Base-by-base conservation (phyloP, 2,888 invertebrate genomes). In the Polydrusus tereticollis region DNA sequence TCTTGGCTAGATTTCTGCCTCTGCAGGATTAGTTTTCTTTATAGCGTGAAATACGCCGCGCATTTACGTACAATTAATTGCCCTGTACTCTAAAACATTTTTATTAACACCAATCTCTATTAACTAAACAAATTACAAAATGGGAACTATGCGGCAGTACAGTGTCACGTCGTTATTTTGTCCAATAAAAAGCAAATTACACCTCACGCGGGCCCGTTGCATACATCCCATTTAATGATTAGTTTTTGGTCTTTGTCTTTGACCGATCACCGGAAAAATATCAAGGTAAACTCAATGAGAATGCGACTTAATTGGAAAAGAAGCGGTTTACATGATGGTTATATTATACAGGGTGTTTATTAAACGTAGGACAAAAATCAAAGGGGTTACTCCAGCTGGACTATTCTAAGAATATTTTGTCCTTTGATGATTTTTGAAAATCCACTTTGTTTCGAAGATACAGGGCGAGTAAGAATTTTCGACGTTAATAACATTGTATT, bases 241-340 rank as follows among this genome's bases (percentile, higher is more conserved):
- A 62, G 10, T 10, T 29, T 52, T 18, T 6, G 33, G 16, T 55
- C 62, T 65, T 72, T 72, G 72, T 72, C 21, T 55, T 23, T 72
- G 67, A 12, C 57, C 50, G 62, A 72, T 72, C 57, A 63, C 45
- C 63, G 72, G 55, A 38, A 67, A 63, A 72, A 45, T 43, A 50
- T 67, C 72, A 63, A 68, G 67, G 72, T 57, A 21, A 71, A 62
- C 10, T 52, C 4, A 21, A 12, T 10, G 12, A 55, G 29, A 16
- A 55, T 6, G 4, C 7, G 14, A 7, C 12, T 14, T 14, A 55
- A 23, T 12, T 14, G 14, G n/a, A 47, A 8, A 21, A 50, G 6
- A 21, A 3, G 5, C 3, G 12, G 2, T 41, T 47, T 8, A 20
- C 38, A 65, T 64, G 72, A 60, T n/a, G n/a, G n/a, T n/a, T n/a